A percentile compares a stretch with the other conserved stretches of the same genome.
Conservation (phyloP, 92 coral and sea anemone species). For the Zoanthus solanderi region DNA sequence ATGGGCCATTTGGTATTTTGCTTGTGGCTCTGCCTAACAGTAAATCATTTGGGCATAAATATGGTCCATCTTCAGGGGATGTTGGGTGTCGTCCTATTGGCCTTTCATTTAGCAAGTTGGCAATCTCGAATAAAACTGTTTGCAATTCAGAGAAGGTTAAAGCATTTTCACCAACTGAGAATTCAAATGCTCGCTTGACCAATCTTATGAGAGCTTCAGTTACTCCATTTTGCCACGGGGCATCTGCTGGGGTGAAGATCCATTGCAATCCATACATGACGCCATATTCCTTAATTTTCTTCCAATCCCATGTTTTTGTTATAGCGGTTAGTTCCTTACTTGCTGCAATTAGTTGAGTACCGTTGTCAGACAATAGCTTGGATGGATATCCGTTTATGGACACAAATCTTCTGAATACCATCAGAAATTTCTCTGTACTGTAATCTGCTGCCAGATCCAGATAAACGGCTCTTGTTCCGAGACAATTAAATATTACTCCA, state of each 20-base stretch:
- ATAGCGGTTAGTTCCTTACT: conserved; percentile 42
- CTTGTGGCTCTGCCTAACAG: conserved; percentile 52
- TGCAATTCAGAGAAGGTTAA: conserved; percentile 63
- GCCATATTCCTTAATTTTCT: conserved; percentile 34
- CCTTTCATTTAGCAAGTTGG: conserved; percentile 62
- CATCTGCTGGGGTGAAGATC: conserved; percentile 41
- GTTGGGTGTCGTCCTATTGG: conserved; percentile 67
- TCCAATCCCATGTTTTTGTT: conserved; percentile 38
- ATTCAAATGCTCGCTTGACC: conserved; percentile 41
- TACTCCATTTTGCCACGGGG: conserved; percentile 59
- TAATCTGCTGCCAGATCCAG: conserved; percentile 42
- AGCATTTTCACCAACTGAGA: conserved; percentile 25
- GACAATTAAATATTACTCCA: not conserved
- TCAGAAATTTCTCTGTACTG: conserved; percentile 53
- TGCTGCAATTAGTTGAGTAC: conserved; percentile 63
- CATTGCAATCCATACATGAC: conserved; percentile 27
- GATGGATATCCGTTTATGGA: conserved; percentile 61
- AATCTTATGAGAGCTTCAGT: conserved; percentile 45
- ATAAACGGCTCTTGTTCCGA: conserved; percentile 8
- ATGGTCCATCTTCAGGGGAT: conserved; percentile 43
- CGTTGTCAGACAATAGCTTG: conserved; percentile 52
- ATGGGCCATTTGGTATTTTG: conserved; percentile 48
- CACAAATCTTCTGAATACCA: conserved; percentile 59
- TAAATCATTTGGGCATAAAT: conserved; percentile 59
- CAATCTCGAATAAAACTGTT: conserved; percentile 53